Evolutionary conservation across 2,888 invertebrate genomes (phyloP), one percentile per base, ranked within the genome.

Genomic region (Lasioglossum marginatum): DNA sequence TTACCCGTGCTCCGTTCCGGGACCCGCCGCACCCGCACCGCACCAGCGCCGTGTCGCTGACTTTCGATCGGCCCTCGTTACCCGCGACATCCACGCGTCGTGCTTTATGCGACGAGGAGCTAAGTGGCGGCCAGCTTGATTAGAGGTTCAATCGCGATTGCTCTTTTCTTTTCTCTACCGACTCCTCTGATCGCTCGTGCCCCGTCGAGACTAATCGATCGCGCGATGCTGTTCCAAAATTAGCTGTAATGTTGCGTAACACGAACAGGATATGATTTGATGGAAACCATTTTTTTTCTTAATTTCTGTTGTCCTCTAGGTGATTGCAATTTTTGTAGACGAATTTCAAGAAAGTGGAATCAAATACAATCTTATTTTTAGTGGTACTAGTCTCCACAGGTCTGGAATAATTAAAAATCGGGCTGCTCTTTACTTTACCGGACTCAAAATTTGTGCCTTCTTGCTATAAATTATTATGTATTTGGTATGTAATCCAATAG

Each of bases 1-100:
- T 90, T 90, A 89, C 82, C 78, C 86, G 79, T 71, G 66, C 76
- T 48, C 73, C 81, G 82, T 82, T 79, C 82, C 79, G 79, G 79
- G 12, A 77, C 70, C 66, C 60, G 63, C 19, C 31, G 19, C 12
- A 60, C 60, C 60, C 27, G 14, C 60, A 31, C 27, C 23, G 52
- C n/a, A 23, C 23, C n/a, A 12, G 27, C n/a, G n/a, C 31, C 31
- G 19, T 19, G 16, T 79, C 63, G 74, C n/a, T 57, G 57, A 27
- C 72, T 57, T 70, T 72, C 82, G 81, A 81, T 63, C 82, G 72
- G 57, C 76, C 76, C 81, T 85, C 77, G 77, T 79, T 84, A 77
- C 31, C 74, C 68, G 16, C 74, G 52, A 37, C 71, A 70, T 72
- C 76, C 81, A 79, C 76, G 87, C 57, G 82, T 76, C 79, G 31